Base-by-base conservation (phyloP, 2,113 vertebrate genomes). In the Felis catus region DNA sequence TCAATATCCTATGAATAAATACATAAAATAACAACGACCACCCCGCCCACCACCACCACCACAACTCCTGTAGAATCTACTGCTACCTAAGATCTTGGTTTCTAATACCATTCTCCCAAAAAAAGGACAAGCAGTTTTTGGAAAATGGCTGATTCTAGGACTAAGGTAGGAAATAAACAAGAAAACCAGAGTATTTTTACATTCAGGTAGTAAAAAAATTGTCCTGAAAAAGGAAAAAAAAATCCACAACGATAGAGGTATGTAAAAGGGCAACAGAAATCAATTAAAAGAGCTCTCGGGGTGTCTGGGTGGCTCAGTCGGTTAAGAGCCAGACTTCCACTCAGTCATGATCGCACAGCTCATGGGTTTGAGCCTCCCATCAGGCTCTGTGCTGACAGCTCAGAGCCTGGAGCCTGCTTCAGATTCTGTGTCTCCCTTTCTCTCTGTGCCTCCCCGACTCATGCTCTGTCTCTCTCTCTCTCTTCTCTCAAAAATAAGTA, bases 201-300 rank as follows among this genome's bases (percentile, higher is more conserved):
- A 87, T 9, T 23, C 15, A 95, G 39, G 18, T 92, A 27, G 2
- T 85, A 94, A 91, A 53, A 1, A 71, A 51, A n/a, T 78, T 78
- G 2, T 16, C 8, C 36, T 15, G 18, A 80, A 5, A 71, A 36
- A 27, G 21, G 14, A 70, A 7, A n/a, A 63, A n/a, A 25, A 71
- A 74, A 36, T 1, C 36, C 61, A 45, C 2, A 45, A 18, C 33
- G 7, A 61, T 33, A 70, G 9, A 0, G 0, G 0, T 61, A 1
- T 27, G 31, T 86, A 18, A 92, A 89, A 96, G 76, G 16, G n/a
- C 89, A 14, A 83, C 16, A 21, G 11, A 55, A 36, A 19, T 79
- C 55, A 91, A 83, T 70, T 6, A 9, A 89, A 85, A 94, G 39
- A 92, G 4, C 36, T 94, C 27, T 73, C 2, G 21, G 21, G 58